phyloP scores from a whole-genome alignment of 1,140 invertebrate species.

The Stegodyphus mimosarum region DNA sequence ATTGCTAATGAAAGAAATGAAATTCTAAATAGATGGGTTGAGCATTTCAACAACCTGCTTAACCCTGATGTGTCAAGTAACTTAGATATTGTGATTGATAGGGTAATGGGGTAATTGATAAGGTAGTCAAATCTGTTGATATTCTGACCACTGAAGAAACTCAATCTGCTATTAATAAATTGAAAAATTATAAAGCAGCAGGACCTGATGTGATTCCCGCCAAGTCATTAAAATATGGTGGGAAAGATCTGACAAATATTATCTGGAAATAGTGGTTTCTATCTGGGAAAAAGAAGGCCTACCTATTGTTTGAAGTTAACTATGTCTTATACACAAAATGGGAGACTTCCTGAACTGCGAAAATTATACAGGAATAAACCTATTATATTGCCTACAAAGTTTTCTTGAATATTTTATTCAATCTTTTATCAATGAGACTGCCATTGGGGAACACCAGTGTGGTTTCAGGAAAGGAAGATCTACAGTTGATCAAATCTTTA shows the following conservation, averaged over 20 bases:
- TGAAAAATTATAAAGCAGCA: conserved; percentile 17
- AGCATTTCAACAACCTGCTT: not conserved
- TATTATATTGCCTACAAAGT: not conserved
- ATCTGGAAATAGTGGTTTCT: not conserved
- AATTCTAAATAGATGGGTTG: conserved; percentile 21
- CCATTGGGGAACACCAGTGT: not conserved
- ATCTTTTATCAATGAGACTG: not conserved
- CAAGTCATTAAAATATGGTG: not conserved
- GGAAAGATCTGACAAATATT: not conserved
- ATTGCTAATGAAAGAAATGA: conserved; percentile 24
- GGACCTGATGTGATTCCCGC: not conserved
- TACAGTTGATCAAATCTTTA: too few species aligned
- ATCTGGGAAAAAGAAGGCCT: not conserved
- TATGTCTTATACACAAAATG: not conserved
- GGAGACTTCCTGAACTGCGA: not conserved
- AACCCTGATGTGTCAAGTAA: conserved; percentile 5
- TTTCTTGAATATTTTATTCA: not conserved
- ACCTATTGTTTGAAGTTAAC: not conserved
- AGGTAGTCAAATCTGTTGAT: not conserved
- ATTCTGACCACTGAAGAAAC: conserved; percentile 1
- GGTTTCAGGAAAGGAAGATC: too few species aligned
- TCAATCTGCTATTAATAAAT: conserved; percentile 15
- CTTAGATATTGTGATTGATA: not conserved
- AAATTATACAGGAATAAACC: not conserved
- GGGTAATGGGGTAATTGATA: not conserved